These are phyloP conservation scores for Pseudomyrmex concolor DNA, from an alignment of 1,140 invertebrate species.

Conservation along the genomic window DNA sequence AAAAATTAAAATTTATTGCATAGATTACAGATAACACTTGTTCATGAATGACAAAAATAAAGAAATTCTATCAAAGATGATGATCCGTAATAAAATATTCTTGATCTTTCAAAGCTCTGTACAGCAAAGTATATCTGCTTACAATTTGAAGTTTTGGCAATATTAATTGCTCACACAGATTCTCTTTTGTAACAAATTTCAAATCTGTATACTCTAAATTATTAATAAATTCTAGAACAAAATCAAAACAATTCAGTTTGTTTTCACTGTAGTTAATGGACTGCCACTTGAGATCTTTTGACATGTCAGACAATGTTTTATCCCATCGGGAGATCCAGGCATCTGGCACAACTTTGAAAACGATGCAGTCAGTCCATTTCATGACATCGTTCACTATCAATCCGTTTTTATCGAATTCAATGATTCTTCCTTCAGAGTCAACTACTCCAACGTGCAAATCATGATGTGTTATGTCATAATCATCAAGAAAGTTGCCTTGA, in stretches of 20 bases:
- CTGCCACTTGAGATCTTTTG: conserved; percentile 75
- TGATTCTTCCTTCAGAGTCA: conserved; percentile 75
- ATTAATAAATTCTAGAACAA: conserved; percentile 81
- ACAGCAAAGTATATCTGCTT: conserved; percentile 77
- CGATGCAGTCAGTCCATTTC: conserved; percentile 79
- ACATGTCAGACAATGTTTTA: conserved; percentile 69
- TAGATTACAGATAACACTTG: conserved; percentile 19
- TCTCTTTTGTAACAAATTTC: conserved; percentile 77
- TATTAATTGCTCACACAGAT: conserved; percentile 78
- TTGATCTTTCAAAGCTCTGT: conserved; percentile 73
- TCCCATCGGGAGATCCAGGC: conserved; percentile 82
- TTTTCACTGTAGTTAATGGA: conserved; percentile 74
- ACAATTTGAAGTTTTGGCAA: conserved; percentile 80
- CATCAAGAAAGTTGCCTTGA: conserved; percentile 76
- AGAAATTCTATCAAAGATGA: conserved; percentile 1
- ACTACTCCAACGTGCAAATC: conserved; percentile 81
- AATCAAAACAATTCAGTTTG: conserved; percentile 80
- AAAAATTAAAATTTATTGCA: conserved; percentile 21
- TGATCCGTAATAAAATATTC: conserved; percentile 66
- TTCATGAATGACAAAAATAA: conserved; percentile 22
- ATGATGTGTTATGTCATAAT: conserved; percentile 71
- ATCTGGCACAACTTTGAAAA: conserved; percentile 75
- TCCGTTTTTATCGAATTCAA: conserved; percentile 81
- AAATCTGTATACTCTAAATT: conserved; percentile 75
- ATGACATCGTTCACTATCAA: conserved; percentile 75